Evolutionary conservation across 2,888 invertebrate genomes (phyloP).

Genomic region (Poecilus cupreus): DNA sequence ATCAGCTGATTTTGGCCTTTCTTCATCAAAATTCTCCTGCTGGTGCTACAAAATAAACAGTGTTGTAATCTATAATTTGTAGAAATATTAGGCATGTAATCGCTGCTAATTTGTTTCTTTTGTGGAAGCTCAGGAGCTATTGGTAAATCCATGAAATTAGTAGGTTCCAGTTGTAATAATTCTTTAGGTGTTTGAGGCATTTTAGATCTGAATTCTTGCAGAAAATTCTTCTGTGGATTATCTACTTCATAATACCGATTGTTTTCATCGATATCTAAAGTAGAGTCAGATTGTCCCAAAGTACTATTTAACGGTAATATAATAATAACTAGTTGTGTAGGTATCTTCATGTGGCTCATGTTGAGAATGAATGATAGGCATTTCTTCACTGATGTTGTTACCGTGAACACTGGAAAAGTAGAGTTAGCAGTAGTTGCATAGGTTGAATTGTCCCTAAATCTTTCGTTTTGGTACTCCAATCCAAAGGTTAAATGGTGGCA

Average conservation of each 20-base stretch:
- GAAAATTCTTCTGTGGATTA: conserved; percentile 76
- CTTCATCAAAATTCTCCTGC: conserved; percentile 66
- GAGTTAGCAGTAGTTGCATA: conserved; percentile 83
- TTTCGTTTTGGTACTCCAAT: conserved; percentile 89
- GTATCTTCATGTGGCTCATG: conserved; percentile 74
- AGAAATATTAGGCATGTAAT: conserved; percentile 73
- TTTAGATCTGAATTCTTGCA: conserved; percentile 79
- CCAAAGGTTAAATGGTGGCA: conserved; percentile 75
- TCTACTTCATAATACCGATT: conserved; percentile 69
- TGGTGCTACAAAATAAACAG: conserved; percentile 64
- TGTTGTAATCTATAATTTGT: conserved; percentile 70
- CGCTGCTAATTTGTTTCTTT: conserved; percentile 68
- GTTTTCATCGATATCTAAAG: conserved; percentile 74
- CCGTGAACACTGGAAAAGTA: conserved; percentile 72
- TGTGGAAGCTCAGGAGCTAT: conserved; percentile 74
- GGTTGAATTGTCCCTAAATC: conserved; percentile 89
- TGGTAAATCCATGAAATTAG: conserved; percentile 74
- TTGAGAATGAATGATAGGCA: conserved; percentile 79
- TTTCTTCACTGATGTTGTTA: conserved; percentile 78
- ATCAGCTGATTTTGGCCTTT: conserved; percentile 73
- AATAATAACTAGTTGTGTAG: conserved; percentile 78
- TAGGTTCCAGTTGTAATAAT: conserved; percentile 67
- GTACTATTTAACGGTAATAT: conserved; percentile 80
- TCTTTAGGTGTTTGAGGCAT: conserved; percentile 71
- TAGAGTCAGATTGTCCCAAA: conserved; percentile 75